A percentile compares a stretch with the other conserved stretches of the same genome.
Evolutionary conservation across 1,140 invertebrate genomes (phyloP).

Genomic region (Trachymyrmex septentrionalis): DNA sequence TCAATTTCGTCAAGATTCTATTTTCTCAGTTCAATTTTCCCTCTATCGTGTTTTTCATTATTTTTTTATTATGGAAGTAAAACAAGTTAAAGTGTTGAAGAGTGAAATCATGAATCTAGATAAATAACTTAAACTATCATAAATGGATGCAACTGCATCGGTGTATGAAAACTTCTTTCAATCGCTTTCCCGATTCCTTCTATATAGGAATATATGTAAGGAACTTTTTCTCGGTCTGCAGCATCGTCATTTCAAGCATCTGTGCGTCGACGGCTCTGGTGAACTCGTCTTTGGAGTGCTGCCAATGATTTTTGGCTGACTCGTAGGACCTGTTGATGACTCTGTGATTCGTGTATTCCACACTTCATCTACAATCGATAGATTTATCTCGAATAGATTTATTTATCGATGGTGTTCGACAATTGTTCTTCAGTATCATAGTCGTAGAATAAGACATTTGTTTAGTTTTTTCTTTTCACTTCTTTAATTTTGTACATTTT

Average conservation of each 20-base stretch:
- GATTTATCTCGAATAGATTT: constrained; percentile 10
- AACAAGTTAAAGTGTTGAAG: background rate
- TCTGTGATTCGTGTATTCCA: constrained; percentile 43
- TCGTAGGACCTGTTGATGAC: constrained; percentile 82
- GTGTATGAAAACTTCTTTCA: background rate
- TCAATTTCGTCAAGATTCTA: background rate
- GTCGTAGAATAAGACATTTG: background rate
- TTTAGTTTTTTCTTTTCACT: background rate
- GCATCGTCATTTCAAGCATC: constrained; percentile 72
- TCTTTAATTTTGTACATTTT: constrained; percentile 12
- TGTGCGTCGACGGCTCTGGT: constrained; percentile 64
- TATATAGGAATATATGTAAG: constrained; percentile 32
- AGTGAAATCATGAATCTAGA: constrained; percentile 34
- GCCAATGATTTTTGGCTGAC: constrained; percentile 81
- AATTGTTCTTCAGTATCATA: background rate
- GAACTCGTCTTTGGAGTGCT: constrained; percentile 76
- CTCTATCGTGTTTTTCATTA: background rate
- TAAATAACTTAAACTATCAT: constrained; percentile 41
- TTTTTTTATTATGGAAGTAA: constrained; percentile 1
- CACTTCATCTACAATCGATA: background rate
- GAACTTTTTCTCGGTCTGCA: constrained; percentile 50
- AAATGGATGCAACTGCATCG: constrained; percentile 28
- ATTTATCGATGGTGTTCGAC: background rate
- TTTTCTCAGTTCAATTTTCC: background rate
- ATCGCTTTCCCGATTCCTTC: constrained; percentile 47